phyloP scores from a whole-genome alignment of 2,113 vertebrate genomes.

The Acrocephalus arundinaceus region DNA sequence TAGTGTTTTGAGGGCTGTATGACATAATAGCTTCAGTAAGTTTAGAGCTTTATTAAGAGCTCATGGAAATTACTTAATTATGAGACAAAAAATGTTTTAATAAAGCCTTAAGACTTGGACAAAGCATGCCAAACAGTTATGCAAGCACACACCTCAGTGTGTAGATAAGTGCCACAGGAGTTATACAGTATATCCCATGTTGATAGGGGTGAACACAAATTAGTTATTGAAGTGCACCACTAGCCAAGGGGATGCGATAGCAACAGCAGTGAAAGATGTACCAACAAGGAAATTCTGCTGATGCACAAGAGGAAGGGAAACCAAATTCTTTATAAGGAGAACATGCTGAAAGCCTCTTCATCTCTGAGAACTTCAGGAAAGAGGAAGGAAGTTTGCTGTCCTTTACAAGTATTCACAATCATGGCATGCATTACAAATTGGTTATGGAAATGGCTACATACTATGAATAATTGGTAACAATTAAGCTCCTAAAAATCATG shows the following conservation, averaged over 20 bases:
- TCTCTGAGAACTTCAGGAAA: neutral
- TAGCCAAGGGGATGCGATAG: neutral
- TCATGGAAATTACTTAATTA: neutral
- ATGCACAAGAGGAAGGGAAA: neutral
- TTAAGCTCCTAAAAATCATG: neutral
- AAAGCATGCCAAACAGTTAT: neutral
- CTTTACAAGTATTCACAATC: neutral
- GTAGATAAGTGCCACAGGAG: neutral
- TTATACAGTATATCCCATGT: neutral
- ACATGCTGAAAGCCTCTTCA: neutral
- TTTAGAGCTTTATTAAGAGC: neutral
- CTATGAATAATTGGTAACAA: neutral
- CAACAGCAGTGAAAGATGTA: neutral
- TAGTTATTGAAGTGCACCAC: neutral
- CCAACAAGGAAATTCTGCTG: neutral
- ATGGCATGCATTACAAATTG: neutral
- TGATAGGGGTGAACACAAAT: neutral
- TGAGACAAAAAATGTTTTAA: neutral
- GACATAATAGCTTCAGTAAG: neutral
- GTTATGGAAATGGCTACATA: neutral
- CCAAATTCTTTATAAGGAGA: neutral
- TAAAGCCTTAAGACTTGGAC: neutral
- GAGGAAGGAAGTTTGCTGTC: neutral
- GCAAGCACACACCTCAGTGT: neutral
- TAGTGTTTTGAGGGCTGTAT: neutral